Conservation (phyloP, 2,113 vertebrate genomes). For the Muntiacus muntjak region DNA sequence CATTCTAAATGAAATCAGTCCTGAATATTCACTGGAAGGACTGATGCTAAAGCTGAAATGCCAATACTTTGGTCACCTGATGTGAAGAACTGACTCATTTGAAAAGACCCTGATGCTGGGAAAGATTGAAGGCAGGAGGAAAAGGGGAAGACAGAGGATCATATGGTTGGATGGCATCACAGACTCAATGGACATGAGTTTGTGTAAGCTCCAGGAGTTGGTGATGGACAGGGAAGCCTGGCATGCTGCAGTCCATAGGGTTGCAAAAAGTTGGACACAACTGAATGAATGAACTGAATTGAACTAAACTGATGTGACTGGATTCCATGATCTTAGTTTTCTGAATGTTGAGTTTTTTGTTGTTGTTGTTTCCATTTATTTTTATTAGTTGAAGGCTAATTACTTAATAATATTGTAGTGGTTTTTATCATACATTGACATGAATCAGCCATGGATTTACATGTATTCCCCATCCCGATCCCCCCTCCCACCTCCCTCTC, state of each 20-base stretch:
- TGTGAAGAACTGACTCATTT: not conserved
- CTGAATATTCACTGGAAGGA: not conserved
- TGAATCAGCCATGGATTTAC: no score
- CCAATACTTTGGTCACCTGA: not conserved
- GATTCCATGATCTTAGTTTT: not conserved
- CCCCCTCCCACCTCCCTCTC: no score
- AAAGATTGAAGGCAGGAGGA: not conserved
- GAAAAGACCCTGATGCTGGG: not conserved
- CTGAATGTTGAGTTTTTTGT: not conserved
- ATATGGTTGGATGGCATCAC: not conserved
- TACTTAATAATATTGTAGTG: no score
- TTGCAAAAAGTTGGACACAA: not conserved
- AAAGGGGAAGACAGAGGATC: not conserved
- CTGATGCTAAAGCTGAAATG: not conserved
- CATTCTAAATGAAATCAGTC: not conserved
- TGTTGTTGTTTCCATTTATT: no score
- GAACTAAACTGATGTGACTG: not conserved
- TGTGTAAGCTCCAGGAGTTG: not conserved
- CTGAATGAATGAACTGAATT: not conserved
- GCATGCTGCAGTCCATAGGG: not conserved
- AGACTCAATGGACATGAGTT: not conserved
- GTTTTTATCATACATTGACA: no score
- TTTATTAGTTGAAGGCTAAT: no score
- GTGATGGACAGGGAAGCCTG: not conserved
- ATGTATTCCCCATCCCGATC: no score